Evolutionary conservation across 2,113 vertebrate genomes (phyloP), one percentile per base, ranked within the genome.

Genomic region (Toxotes chatareus): DNA sequence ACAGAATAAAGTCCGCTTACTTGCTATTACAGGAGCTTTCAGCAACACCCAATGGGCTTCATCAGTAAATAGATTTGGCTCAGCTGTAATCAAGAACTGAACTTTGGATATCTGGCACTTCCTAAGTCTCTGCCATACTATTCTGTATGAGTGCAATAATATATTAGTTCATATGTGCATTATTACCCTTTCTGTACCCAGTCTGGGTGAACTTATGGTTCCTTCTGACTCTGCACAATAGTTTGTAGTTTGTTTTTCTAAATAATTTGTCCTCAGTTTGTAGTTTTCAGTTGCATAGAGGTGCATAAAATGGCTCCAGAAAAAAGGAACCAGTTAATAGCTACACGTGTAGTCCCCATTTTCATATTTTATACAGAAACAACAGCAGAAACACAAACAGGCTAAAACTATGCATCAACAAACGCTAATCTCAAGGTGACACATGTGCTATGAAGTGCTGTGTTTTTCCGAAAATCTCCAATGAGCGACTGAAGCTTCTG

Each of bases 351-450:
- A 34, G 59, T 68, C 57, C 56, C 38, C 19, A 21, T 79, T 82
- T 73, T 62, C 57, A 57, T 5, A 9, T 57, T 68, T 70, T 65
- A 27, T 31, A 62, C 67, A 64, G 60, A 40, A 73, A 82, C 49
- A 70, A 44, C 79, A 64, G 40, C 27, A 62, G 66, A 62, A 32
- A 16, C 59, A 57, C 40, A n/a, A 80, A 63, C n/a, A 62, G 71
- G 59, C 65, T 56, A n/a, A 51, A 73, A 89, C 73, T 68, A 14
- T 64, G 84, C 82, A 80, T 86, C 82, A 80, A 84, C 85, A 90
- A 80, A 85, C 63, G 5, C 19, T 85, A 82, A 88, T 87, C 89
- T 86, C 87, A 90, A 87, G 90, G 86, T 92, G 90, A 91, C 89
- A 84, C 68, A 32, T 49, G 60, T 42, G 23, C 60, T 46, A 63